These are phyloP conservation scores for Hydropotes inermis DNA, from an alignment of 2,113 vertebrate species.

Conservation along the genomic window DNA sequence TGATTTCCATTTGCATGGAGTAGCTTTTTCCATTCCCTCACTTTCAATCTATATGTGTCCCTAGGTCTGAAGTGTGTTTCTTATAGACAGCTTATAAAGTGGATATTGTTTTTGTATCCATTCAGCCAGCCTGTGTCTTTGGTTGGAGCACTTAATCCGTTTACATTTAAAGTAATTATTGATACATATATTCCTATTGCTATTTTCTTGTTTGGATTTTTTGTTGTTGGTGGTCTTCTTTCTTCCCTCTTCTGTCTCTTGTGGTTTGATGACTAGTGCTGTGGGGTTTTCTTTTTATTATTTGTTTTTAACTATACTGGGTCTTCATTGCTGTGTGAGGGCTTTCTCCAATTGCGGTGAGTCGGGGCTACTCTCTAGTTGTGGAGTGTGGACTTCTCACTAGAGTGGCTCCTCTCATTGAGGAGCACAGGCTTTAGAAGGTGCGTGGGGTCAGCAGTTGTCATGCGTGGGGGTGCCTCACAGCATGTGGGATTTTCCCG, in stretches of 20 bases:
- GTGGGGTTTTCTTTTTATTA: background rate
- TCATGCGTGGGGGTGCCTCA: background rate
- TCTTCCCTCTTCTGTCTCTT: background rate
- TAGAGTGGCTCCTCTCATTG: fast-evolving
- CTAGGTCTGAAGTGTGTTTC: background rate
- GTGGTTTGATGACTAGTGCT: background rate
- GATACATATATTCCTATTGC: background rate
- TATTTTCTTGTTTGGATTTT: background rate
- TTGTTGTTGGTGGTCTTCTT: background rate
- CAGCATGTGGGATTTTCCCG: background rate
- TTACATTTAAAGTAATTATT: background rate
- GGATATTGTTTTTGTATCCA: background rate
- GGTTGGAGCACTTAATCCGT: background rate
- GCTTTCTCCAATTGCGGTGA: background rate
- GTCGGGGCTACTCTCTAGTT: background rate
- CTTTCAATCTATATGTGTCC: background rate
- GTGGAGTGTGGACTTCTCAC: background rate
- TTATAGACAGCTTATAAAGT: background rate
- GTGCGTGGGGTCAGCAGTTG: background rate
- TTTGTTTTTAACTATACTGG: background rate
- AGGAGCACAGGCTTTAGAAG: background rate
- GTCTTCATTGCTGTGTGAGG: background rate
- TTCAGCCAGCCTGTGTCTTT: background rate
- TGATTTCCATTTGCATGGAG: background rate
- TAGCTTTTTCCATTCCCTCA: background rate